These are phyloP conservation scores for Peromyscus melanophrys DNA, from an alignment of 2,797 vertebrate species.

Conservation along the genomic window DNA sequence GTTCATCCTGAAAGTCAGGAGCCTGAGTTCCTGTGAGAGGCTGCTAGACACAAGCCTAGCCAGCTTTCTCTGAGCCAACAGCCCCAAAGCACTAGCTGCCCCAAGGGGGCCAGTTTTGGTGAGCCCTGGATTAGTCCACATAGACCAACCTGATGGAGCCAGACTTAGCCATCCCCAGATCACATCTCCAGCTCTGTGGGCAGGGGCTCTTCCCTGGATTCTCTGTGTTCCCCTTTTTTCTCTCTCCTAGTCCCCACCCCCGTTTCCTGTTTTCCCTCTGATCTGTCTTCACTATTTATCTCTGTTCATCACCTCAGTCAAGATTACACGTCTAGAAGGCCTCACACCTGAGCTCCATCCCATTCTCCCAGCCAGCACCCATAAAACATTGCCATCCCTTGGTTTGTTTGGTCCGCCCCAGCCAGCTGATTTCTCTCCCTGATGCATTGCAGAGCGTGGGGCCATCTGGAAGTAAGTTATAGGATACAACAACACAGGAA, in stretches of 20 bases:
- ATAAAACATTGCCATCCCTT: background rate
- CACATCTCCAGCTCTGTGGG: background rate
- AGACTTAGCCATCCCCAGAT: background rate
- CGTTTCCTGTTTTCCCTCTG: background rate
- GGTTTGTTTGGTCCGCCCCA: background rate
- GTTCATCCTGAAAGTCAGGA: background rate
- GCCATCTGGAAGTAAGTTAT: background rate
- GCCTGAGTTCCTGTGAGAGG: background rate
- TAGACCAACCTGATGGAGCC: background rate
- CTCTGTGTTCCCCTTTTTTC: background rate
- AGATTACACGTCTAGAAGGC: background rate
- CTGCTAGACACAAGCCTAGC: background rate
- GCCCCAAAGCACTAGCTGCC: too few species aligned
- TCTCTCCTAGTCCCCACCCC: background rate
- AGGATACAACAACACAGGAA: background rate
- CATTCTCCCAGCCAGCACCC: background rate
- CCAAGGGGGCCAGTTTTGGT: background rate
- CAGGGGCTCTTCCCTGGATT: background rate
- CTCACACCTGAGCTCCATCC: background rate
- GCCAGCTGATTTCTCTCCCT: background rate
- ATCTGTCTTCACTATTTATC: background rate
- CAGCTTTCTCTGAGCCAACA: background rate
- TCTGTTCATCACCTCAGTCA: background rate
- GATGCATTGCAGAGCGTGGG: background rate
- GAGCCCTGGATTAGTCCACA: background rate